phyloP scores from a whole-genome alignment of 2,888 invertebrate species.

The Agrochola circellaris region DNA sequence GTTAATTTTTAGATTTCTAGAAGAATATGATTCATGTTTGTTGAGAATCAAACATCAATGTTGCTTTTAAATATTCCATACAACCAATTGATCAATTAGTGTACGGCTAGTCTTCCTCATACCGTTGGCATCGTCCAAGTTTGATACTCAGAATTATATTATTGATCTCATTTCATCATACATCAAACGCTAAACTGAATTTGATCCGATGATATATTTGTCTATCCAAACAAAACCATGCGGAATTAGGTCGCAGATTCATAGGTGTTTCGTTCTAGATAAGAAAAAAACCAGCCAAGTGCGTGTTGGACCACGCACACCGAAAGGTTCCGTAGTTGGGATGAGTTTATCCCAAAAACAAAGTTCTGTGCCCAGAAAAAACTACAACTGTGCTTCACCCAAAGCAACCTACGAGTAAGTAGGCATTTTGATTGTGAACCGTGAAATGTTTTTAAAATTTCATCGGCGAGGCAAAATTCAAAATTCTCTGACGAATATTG shows the following conservation, averaged over 20 bases:
- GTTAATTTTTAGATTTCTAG: not conserved
- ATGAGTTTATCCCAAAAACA: too few relatives aligned
- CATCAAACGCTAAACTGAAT: constrained; percentile 49
- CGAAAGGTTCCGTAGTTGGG: too few relatives aligned
- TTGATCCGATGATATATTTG: constrained; percentile 46
- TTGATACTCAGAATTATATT: constrained; percentile 49
- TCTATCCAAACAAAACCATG: constrained; percentile 46
- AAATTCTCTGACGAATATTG: too few relatives aligned
- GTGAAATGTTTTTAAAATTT: too few relatives aligned
- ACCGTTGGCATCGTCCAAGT: constrained; percentile 43
- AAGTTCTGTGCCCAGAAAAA: too few relatives aligned
- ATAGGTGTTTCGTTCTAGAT: constrained; percentile 17
- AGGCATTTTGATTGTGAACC: too few relatives aligned
- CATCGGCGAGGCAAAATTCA: too few relatives aligned
- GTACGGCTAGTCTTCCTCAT: constrained; percentile 30
- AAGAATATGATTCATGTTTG: not conserved
- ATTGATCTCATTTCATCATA: constrained; percentile 55
- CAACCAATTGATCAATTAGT: constrained; percentile 27
- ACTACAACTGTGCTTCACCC: too few relatives aligned
- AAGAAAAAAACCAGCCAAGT: too few relatives aligned
- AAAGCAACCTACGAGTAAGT: too few relatives aligned
- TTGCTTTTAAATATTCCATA: constrained; percentile 25
- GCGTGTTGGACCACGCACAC: too few relatives aligned
- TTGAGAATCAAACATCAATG: not conserved
- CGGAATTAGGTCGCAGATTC: constrained; percentile 42